phyloP scores from a whole-genome alignment of 2,888 invertebrate species.

The Thelaira solivaga region DNA sequence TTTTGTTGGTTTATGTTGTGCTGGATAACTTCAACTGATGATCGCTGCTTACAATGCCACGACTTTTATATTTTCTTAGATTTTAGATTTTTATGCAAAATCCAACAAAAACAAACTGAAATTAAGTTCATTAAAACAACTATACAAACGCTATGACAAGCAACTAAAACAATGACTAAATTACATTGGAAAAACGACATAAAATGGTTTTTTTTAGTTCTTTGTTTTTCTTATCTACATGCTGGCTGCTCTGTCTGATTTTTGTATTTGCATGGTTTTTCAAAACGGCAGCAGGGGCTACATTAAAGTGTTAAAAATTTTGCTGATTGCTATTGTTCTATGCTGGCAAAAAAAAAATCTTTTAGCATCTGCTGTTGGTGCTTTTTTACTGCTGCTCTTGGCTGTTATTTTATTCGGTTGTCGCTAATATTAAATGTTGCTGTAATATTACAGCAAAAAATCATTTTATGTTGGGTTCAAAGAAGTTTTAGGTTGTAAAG shows the following conservation, averaged over 20 bases:
- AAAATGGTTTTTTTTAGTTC: too few species aligned
- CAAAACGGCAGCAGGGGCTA: too few species aligned
- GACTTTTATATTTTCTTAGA: constrained; percentile 57
- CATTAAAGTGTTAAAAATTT: constrained; percentile 12
- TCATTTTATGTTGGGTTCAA: constrained; percentile 5
- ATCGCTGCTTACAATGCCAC: constrained; percentile 43
- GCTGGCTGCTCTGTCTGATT: constrained; percentile 7
- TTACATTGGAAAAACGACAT: constrained; percentile 48
- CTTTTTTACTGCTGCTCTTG: neutral
- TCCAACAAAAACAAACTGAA: neutral
- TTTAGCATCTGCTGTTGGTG: neutral
- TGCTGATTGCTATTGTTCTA: neutral
- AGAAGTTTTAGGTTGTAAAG: constrained; percentile 55
- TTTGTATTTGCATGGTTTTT: constrained; percentile 24
- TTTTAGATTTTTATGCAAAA: constrained; percentile 50
- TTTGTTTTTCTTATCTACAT: constrained; percentile 46
- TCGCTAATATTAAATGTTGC: constrained; percentile 29
- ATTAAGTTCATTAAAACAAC: constrained; percentile 59
- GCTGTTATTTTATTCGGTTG: constrained; percentile 18
- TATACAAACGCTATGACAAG: constrained; percentile 40
- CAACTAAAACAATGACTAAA: constrained; percentile 33
- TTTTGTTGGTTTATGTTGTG: constrained; percentile 37
- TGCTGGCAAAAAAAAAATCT: constrained; percentile 22
- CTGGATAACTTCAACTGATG: constrained; percentile 57
- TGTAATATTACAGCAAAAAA: constrained; percentile 35